phyloP scores from a whole-genome alignment of 2,888 invertebrate genomes.

The Xanthia togata region DNA sequence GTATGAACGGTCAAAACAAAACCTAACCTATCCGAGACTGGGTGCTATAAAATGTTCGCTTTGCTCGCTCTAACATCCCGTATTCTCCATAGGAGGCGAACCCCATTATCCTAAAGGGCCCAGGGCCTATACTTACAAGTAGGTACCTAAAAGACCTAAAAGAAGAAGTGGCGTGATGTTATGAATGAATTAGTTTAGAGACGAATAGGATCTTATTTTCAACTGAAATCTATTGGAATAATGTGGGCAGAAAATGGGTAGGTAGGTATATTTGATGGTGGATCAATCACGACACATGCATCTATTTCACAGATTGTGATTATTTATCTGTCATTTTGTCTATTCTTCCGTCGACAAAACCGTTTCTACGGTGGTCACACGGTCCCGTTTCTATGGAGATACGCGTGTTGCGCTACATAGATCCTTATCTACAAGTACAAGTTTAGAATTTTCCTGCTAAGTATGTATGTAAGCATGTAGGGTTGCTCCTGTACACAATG shows the following conservation, averaged over 20 bases:
- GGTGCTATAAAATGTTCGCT: background rate
- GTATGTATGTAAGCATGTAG: constrained; percentile 10
- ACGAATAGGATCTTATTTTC: background rate
- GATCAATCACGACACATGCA: background rate
- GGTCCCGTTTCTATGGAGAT: too few species aligned
- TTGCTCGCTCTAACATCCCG: background rate
- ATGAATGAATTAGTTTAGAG: background rate
- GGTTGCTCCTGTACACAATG: constrained; percentile 12
- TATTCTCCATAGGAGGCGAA: background rate
- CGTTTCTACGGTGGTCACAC: too few species aligned
- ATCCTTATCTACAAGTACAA: background rate
- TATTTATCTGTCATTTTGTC: too few species aligned
- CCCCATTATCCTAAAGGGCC: background rate
- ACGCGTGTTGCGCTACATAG: background rate
- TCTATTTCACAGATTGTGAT: background rate
- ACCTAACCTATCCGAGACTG: background rate
- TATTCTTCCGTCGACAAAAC: too few species aligned
- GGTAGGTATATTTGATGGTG: background rate
- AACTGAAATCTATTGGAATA: background rate
- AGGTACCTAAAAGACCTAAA: too few species aligned
- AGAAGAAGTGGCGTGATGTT: too few species aligned
- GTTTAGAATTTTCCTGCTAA: constrained; percentile 8
- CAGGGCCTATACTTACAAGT: too few species aligned
- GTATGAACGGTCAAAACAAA: background rate
- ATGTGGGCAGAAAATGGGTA: background rate